These are phyloP conservation scores for Ptilonorhynchus violaceus DNA, from an alignment of 2,113 vertebrate species.

Conservation along the genomic window DNA sequence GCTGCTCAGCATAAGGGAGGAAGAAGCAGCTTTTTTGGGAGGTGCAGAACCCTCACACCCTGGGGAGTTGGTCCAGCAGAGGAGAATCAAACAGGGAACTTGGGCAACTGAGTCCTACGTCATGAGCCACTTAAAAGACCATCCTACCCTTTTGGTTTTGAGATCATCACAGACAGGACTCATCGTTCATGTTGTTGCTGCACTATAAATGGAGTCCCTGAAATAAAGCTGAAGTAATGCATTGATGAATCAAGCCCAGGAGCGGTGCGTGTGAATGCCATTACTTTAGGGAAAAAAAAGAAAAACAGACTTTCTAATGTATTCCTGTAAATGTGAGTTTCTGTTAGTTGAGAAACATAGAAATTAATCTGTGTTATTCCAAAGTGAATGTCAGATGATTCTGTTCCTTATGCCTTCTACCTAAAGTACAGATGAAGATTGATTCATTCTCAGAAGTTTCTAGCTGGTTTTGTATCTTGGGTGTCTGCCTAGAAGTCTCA, in stretches of 20 bases:
- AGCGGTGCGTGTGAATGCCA: neutral
- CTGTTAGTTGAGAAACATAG: neutral
- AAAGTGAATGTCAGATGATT: neutral
- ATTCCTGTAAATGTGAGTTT: slow-evolving; percentile 5
- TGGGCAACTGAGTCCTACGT: neutral
- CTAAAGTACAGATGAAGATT: neutral
- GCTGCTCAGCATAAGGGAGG: neutral
- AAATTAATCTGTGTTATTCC: neutral
- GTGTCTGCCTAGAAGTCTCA: neutral
- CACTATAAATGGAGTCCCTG: neutral
- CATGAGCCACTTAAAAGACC: neutral
- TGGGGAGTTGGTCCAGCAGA: neutral
- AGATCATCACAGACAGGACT: neutral
- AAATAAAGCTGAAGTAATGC: slow-evolving; percentile 12
- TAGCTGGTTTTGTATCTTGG: neutral
- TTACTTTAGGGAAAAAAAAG: neutral
- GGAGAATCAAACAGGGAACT: neutral
- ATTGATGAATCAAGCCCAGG: neutral
- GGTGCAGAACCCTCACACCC: neutral
- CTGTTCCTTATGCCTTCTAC: neutral
- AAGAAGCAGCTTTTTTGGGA: neutral
- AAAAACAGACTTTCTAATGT: neutral
- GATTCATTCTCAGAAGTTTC: neutral
- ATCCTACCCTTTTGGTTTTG: neutral
- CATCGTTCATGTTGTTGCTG: neutral